A percentile compares a stretch with the other conserved stretches of the same genome.
These are phyloP conservation scores for Chloroclystis v-ata DNA, from an alignment of 2,888 invertebrate genomes.

Conservation along the genomic window DNA sequence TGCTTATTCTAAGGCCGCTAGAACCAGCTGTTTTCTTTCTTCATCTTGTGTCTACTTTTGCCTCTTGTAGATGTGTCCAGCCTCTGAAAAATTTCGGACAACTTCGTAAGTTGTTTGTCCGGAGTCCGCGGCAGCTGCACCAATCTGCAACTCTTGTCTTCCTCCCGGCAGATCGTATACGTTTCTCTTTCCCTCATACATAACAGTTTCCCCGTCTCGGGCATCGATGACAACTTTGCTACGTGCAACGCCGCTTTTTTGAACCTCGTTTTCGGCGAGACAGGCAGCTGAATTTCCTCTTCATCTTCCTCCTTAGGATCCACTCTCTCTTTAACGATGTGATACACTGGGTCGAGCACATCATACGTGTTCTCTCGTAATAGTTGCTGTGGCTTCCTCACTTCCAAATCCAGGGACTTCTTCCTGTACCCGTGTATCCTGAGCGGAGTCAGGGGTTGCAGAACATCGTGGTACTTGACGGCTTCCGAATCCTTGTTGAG, in stretches of 20 bases:
- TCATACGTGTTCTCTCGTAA: conserved; percentile 70
- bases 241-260: conserved; percentile 66
- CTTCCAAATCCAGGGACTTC: conserved; percentile 43
- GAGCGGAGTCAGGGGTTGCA: conserved; percentile 64
- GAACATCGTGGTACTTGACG: conserved; percentile 54
- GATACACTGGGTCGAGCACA: conserved; percentile 62
- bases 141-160: conserved; percentile 45
- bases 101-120: conserved; percentile 53
- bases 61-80: conserved; percentile 55
- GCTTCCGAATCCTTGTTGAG: conserved; percentile 46
- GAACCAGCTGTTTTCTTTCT: conserved; percentile 74
- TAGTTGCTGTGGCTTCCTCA: conserved; percentile 55
- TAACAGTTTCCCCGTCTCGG: conserved; percentile 64
- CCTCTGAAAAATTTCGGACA: conserved; percentile 67
- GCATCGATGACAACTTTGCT: conserved; percentile 57
- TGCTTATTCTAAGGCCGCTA: conserved; percentile 37
- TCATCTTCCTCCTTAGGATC: conserved; percentile 19
- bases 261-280: conserved; percentile 64
- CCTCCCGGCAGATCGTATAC: conserved; percentile 41
- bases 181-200: conserved; percentile 62
- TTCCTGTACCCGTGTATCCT: conserved; percentile 56
- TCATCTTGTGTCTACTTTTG: conserved; percentile 59
- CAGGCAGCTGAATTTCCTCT: conserved; percentile 27
- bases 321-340: conserved; percentile 47
- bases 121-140: conserved; percentile 57